These are phyloP conservation scores for Peromyscus eremicus DNA, from an alignment of 2,797 vertebrate species.

Conservation along the genomic window DNA sequence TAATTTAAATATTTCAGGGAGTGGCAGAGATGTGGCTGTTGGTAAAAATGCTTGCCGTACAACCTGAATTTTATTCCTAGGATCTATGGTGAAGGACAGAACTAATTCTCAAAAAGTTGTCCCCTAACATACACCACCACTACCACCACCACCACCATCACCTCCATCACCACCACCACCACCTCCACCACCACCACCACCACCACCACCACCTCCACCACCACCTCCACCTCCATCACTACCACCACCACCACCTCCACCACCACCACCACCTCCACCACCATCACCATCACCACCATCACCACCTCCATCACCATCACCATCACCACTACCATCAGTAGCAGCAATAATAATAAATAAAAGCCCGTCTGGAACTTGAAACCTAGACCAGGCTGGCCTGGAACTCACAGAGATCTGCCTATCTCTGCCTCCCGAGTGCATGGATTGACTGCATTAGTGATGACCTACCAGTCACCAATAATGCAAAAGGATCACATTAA, in stretches of 20 bases:
- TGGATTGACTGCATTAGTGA: too few species aligned
- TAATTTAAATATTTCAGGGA: constrained; percentile 56
- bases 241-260: background rate
- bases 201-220: background rate
- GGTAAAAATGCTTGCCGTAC: background rate
- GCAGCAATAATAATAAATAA: background rate
- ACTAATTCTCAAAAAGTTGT: background rate
- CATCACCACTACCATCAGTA: background rate
- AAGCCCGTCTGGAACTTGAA: background rate
- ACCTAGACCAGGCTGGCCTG: background rate
- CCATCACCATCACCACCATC: too few species aligned
- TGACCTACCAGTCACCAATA: background rate
- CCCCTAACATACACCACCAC: background rate
- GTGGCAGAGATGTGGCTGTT: background rate
- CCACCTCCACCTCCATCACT: background rate
- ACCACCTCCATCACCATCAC: too few species aligned
- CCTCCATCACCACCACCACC: too few species aligned
- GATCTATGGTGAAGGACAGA: background rate
- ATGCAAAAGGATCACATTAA: background rate
- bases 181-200: background rate
- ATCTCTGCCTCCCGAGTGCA: background rate
- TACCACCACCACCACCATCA: background rate
- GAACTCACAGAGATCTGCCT: background rate
- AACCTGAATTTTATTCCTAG: background rate
- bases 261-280: background rate